Percentiles rank a stretch among this genome's conserved stretches.
These are phyloP conservation scores for Enteromius afrohamiltoni DNA, from an alignment of 2,797 vertebrate species.

Conservation along the genomic window DNA sequence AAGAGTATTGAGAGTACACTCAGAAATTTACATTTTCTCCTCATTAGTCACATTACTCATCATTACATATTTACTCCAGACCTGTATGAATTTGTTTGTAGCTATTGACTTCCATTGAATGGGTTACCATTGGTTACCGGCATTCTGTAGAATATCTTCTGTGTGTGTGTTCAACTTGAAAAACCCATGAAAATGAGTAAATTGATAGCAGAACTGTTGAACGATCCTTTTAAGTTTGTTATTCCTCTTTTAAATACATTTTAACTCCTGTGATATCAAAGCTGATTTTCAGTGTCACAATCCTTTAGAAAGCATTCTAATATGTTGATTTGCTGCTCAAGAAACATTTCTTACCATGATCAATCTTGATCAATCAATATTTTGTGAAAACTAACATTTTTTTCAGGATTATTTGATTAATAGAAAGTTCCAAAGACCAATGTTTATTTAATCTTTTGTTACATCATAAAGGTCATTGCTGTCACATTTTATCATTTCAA, in stretches of 20 bases:
- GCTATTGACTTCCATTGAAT: neutral
- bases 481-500: neutral
- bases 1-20: neutral
- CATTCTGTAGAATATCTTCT: neutral
- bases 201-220: neutral
- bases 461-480: constrained; percentile 4
- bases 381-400: neutral
- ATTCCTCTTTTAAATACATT: neutral
- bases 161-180: neutral
- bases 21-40: neutral
- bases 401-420: neutral
- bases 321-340: neutral
- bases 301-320: neutral
- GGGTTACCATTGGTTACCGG: neutral
- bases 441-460: neutral
- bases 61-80: neutral
- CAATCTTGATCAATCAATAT: neutral
- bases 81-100: neutral
- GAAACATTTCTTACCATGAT: neutral
- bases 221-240: neutral
- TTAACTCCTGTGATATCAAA: neutral
- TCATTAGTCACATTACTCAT: neutral
- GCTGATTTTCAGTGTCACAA: neutral
- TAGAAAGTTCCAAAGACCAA: neutral
- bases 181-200: neutral